Evolutionary conservation across 2,888 invertebrate genomes (phyloP).

Genomic region (Meiosimyza decipiens): DNA sequence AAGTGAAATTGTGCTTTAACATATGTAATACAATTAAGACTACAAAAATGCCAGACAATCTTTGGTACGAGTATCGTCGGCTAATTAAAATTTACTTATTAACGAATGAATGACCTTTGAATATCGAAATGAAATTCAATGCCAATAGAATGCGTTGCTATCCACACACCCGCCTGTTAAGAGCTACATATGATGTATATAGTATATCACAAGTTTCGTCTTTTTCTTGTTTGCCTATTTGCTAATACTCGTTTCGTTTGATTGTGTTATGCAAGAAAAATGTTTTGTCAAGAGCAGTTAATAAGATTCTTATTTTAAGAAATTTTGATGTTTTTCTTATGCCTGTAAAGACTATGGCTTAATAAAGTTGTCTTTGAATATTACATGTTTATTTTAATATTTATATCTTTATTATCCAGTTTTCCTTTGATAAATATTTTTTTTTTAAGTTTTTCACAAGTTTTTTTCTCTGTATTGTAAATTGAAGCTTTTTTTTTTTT

Average conservation of each 20-base stretch:
- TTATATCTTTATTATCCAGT: too few species aligned
- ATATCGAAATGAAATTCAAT: constrained; percentile 13
- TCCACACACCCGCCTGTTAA: background rate
- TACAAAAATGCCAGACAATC: too few species aligned
- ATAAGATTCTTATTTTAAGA: background rate
- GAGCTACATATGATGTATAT: background rate
- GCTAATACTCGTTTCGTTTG: background rate
- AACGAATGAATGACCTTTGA: background rate
- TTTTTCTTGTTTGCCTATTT: background rate
- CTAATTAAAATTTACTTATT: background rate
- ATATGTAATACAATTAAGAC: background rate
- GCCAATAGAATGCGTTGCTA: background rate
- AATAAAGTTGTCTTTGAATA: background rate
- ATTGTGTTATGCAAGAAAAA: constrained; percentile 11
- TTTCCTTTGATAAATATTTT: too few species aligned
- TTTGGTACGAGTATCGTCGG: background rate
- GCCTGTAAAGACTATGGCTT: background rate
- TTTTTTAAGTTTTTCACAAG: too few species aligned
- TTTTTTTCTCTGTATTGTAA: too few species aligned
- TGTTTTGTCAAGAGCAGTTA: background rate
- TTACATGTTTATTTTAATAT: too few species aligned
- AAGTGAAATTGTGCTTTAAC: constrained; percentile 3
- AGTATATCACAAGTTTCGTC: background rate
- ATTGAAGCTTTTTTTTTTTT: too few species aligned
- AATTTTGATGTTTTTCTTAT: background rate